These are phyloP conservation scores for Machimus rusticus DNA, from an alignment of 2,888 invertebrate genomes.

Conservation along the genomic window DNA sequence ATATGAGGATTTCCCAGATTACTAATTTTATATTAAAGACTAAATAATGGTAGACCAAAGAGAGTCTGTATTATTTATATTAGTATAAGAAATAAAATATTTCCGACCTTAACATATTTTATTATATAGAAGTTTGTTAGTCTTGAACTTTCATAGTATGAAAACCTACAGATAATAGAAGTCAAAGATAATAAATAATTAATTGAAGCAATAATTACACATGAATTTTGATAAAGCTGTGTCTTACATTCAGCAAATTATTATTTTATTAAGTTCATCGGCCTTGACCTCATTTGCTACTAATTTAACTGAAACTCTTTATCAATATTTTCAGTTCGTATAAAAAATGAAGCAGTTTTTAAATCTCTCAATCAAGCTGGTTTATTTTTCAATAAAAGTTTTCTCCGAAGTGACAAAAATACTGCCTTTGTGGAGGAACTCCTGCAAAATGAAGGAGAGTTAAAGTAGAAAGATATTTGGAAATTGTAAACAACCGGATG, in stretches of 20 bases:
- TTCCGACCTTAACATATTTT: too few relatives aligned
- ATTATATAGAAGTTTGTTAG: not conserved
- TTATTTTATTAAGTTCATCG: not conserved
- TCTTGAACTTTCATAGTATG: not conserved
- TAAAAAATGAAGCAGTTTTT: not conserved
- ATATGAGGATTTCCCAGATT: too few relatives aligned
- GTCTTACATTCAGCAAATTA: not conserved
- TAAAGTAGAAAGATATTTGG: not conserved
- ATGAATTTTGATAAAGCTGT: not conserved
- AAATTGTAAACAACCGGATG: not conserved
- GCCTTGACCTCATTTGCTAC: not conserved
- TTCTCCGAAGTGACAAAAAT: not conserved
- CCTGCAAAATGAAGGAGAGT: not conserved
- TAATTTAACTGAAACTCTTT: not conserved
- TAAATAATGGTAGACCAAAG: too few relatives aligned
- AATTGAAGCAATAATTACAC: not conserved
- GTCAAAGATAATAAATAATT: not conserved
- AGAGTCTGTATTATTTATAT: too few relatives aligned
- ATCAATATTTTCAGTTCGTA: not conserved
- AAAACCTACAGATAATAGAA: not conserved
- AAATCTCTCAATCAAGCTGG: not conserved
- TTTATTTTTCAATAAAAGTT: not conserved
- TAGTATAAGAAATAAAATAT: too few relatives aligned
- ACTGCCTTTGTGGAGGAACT: not conserved
- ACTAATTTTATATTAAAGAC: too few relatives aligned